phyloP scores from a whole-genome alignment of 2,113 vertebrate genomes.

The Hypanus sabinus region DNA sequence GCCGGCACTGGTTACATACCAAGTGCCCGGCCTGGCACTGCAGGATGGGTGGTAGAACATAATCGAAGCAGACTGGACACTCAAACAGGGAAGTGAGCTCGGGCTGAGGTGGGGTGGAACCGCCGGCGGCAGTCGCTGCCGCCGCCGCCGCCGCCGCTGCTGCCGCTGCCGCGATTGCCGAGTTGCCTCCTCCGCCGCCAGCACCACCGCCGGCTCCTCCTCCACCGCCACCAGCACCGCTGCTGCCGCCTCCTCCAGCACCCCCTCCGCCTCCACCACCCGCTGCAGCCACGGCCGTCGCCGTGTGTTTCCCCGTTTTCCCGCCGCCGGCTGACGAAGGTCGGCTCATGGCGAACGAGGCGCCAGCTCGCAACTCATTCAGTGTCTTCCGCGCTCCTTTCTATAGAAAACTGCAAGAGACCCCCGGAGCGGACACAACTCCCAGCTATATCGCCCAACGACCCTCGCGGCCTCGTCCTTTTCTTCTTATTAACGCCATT shows the following conservation, averaged over 20 bases:
- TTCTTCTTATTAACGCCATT: slow-evolving; percentile 14
- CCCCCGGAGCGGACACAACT: neutral
- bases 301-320: slow-evolving; percentile 27
- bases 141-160: neutral
- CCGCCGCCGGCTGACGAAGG: slow-evolving; percentile 36
- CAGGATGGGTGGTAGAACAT: slow-evolving; percentile 66
- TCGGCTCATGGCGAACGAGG: slow-evolving; percentile 28
- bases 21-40: slow-evolving; percentile 67
- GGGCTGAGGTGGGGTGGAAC: slow-evolving; percentile 39
- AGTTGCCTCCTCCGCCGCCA: neutral
- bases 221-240: neutral
- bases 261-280: neutral
- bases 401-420: neutral
- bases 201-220: neutral
- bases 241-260: neutral
- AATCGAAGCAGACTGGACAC: slow-evolving; percentile 67
- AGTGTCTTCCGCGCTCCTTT: neutral
- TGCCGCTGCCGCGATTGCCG: neutral
- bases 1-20: slow-evolving; percentile 63
- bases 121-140: neutral
- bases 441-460: neutral
- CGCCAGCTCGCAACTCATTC: neutral
- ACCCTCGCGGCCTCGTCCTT: neutral
- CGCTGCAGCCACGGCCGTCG: neutral
- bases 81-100: slow-evolving; percentile 65